Evolutionary conservation across 92 coral and sea anemone species (phyloP).

Genomic region (Zoanthus gigantus): DNA sequence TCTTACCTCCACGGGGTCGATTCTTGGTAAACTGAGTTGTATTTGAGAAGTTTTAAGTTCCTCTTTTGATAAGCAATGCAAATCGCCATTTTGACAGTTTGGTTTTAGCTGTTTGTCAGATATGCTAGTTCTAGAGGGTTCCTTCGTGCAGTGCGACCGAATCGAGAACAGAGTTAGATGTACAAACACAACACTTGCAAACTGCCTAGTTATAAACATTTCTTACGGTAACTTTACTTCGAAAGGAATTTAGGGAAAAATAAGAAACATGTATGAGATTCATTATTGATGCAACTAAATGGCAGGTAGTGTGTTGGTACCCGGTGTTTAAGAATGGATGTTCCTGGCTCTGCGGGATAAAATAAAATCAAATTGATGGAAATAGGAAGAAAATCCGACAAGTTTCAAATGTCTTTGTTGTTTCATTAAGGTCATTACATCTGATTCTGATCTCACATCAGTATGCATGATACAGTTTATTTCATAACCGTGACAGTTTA

Average conservation of each 20-base stretch:
- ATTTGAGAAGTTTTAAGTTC: neutral
- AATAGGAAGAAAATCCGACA: neutral
- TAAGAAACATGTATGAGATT: slow-evolving; percentile 32
- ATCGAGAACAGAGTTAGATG: slow-evolving; percentile 1
- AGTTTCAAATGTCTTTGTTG: no score
- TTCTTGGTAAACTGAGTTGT: slow-evolving; percentile 61
- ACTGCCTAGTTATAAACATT: neutral
- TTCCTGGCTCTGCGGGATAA: neutral
- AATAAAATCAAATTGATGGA: neutral
- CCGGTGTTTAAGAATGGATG: slow-evolving; percentile 14
- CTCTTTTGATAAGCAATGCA: slow-evolving; percentile 15
- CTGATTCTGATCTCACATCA: no score
- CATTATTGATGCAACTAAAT: slow-evolving; percentile 61
- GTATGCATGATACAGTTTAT: no score
- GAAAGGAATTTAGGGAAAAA: neutral
- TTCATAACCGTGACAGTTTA: no score
- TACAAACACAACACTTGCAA: slow-evolving; percentile 9
- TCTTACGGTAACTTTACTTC: neutral
- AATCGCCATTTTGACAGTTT: slow-evolving; percentile 54
- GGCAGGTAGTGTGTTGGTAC: slow-evolving; percentile 66
- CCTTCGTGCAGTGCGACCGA: neutral
- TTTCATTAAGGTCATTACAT: no score
- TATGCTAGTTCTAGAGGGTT: slow-evolving; percentile 22
- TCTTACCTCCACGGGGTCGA: slow-evolving; percentile 77
- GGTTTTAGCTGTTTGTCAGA: slow-evolving; percentile 30